Conservation (phyloP, 30 jellyfish, hydroid and myxozoan species). For the Cassiopea andromeda region DNA sequence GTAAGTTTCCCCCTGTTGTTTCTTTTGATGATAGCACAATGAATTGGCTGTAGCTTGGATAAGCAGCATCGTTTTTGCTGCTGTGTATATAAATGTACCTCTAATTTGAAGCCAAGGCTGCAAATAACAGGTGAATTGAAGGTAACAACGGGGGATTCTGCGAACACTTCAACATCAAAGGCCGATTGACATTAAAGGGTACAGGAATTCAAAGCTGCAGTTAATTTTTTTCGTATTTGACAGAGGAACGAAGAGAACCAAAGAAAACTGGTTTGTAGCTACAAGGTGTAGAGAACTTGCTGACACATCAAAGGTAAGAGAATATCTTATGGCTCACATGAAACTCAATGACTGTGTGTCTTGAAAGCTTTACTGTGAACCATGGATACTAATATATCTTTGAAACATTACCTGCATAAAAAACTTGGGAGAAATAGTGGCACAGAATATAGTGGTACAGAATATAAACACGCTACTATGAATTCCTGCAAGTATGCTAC, state of each 20-base stretch:
- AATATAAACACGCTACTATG: too few relatives aligned
- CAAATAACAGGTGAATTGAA: background rate
- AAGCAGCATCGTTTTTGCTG: background rate
- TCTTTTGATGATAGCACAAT: background rate
- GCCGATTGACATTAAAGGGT: background rate
- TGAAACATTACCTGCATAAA: too few relatives aligned
- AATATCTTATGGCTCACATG: background rate
- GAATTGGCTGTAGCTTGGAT: background rate
- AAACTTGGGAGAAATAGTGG: too few relatives aligned
- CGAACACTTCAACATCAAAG: background rate
- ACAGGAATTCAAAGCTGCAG: background rate
- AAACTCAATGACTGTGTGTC: background rate
- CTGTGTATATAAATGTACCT: background rate
- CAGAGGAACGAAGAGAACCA: background rate
- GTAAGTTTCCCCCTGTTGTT: background rate
- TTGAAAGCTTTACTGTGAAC: background rate
- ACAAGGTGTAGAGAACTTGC: background rate
- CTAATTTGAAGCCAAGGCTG: background rate
- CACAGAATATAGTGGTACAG: too few relatives aligned
- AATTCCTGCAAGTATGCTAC: too few relatives aligned
- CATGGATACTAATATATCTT: too few relatives aligned
- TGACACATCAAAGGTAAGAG: background rate
- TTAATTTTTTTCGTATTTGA: background rate
- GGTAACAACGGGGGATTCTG: constrained; percentile 1
- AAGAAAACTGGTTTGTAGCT: background rate